phyloP scores from a whole-genome alignment of 2,797 vertebrate genomes.

The Labroides dimidiatus region DNA sequence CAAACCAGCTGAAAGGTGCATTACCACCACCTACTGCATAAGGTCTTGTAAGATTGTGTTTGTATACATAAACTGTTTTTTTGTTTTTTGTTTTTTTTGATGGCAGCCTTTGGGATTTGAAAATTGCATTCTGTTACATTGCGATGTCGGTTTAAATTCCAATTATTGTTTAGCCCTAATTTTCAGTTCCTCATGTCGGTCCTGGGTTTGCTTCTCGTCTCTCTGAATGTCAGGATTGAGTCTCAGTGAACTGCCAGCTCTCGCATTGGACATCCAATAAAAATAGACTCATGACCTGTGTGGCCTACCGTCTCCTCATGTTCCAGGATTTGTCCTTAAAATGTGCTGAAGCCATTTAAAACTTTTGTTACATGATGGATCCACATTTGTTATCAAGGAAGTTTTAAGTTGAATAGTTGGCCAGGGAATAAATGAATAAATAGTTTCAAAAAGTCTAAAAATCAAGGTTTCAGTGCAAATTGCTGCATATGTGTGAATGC shows the following conservation, averaged over 20 bases:
- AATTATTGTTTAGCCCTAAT: no score
- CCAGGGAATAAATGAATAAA: neutral
- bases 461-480: neutral
- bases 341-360: constrained; percentile 36
- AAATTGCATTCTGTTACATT: no score
- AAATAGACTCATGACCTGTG: constrained; percentile 31
- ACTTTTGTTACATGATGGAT: constrained; percentile 28
- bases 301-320: constrained; percentile 23
- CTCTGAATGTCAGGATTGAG: neutral
- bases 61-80: no score
- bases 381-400: constrained; percentile 29
- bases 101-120: no score
- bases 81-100: no score
- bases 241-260: constrained; percentile 7
- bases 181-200: neutral
- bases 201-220: constrained; percentile 22
- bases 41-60: no score
- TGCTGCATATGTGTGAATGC: neutral
- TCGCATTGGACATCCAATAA: constrained; percentile 24
- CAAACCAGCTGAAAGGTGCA: no score
- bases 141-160: no score
- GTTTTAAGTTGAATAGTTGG: constrained; percentile 11
- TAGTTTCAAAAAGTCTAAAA: constrained; percentile 1
- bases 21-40: no score
- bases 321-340: constrained; percentile 23